phyloP scores from a whole-genome alignment of 2,888 invertebrate genomes.

The Hanleya hanleyi region DNA sequence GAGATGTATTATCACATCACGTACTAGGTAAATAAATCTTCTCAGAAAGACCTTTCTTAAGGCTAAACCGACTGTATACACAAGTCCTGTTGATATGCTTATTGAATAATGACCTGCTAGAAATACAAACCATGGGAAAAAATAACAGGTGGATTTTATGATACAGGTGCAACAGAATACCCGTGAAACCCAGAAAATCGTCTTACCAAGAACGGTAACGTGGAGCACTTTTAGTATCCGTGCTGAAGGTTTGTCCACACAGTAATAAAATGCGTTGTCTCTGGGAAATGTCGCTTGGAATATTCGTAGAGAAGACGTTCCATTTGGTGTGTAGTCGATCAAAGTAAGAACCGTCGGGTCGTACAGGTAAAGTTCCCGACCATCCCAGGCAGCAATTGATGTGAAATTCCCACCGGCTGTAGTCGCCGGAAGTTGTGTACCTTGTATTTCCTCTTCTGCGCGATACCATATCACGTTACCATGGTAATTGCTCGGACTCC shows the following conservation, averaged over 20 bases:
- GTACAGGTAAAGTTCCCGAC: background rate
- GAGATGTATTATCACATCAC: too few relatives aligned
- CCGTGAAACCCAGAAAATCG: too few relatives aligned
- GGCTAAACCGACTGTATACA: too few relatives aligned
- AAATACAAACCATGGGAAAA: too few relatives aligned
- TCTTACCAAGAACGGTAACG: background rate
- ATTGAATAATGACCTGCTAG: too few relatives aligned
- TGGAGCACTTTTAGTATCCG: background rate
- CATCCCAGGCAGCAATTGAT: background rate
- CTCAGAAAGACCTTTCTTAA: too few relatives aligned
- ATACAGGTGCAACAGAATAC: too few relatives aligned
- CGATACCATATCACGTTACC: background rate
- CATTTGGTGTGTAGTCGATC: background rate
- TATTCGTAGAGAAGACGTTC: background rate
- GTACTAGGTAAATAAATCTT: too few relatives aligned
- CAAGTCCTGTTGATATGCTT: too few relatives aligned
- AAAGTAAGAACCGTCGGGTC: background rate
- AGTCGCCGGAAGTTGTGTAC: background rate
- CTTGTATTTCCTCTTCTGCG: background rate
- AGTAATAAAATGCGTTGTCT: conserved; percentile 3
- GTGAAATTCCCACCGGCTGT: background rate
- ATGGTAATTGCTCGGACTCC: background rate
- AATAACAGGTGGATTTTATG: too few relatives aligned
- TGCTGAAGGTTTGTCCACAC: background rate
- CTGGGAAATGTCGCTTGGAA: background rate